These are phyloP conservation scores for Strix uralensis DNA, from an alignment of 2,113 vertebrate species.

Conservation along the genomic window DNA sequence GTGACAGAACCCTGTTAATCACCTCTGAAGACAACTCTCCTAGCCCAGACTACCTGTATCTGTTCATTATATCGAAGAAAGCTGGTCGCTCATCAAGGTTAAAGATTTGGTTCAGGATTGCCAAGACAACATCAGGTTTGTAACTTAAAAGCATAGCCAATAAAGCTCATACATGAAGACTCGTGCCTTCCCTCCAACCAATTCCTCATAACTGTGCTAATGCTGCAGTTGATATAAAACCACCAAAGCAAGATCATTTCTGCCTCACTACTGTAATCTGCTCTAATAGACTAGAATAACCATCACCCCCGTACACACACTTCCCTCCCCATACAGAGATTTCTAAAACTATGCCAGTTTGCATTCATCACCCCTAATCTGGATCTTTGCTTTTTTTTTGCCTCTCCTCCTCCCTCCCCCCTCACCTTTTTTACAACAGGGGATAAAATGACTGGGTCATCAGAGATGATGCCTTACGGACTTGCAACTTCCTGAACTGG, in stretches of 20 bases:
- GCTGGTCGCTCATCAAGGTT: not conserved
- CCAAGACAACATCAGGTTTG: not conserved
- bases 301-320: not conserved
- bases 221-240: not conserved
- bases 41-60: not conserved
- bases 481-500: not conserved
- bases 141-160: not conserved
- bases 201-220: not conserved
- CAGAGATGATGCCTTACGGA: not conserved
- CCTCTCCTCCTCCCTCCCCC: accelerated
- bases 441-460: not conserved
- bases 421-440: not conserved
- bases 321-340: not conserved
- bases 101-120: not conserved
- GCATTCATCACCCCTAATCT: not conserved
- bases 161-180: not conserved
- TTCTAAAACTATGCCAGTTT: not conserved
- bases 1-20: not conserved
- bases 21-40: not conserved
- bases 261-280: not conserved
- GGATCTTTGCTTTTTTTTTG: not conserved
- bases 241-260: not conserved
- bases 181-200: not conserved
- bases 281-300: not conserved
- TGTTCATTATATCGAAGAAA: not conserved